phyloP scores from a whole-genome alignment of 2,113 vertebrate genomes.

The Halcyon malimbica region DNA sequence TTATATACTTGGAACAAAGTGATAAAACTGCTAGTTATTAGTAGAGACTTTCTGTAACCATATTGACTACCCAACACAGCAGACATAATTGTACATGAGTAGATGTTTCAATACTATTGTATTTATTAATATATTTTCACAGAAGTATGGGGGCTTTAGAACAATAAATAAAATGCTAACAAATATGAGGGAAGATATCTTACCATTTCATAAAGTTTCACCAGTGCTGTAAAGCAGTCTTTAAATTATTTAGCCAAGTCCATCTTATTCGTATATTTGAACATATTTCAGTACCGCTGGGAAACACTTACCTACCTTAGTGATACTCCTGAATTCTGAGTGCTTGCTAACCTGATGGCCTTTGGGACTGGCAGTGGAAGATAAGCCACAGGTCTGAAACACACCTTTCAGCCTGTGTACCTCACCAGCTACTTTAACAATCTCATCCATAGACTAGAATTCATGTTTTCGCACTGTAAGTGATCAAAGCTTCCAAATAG shows the following conservation, averaged over 20 bases:
- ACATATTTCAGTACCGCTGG: background rate
- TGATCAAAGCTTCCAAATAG: background rate
- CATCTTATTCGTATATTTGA: background rate
- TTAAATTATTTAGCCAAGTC: background rate
- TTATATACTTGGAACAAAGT: background rate
- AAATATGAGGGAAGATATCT: background rate
- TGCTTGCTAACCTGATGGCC: background rate
- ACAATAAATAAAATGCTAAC: background rate
- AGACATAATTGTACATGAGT: background rate
- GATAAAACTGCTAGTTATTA: background rate
- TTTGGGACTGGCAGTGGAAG: background rate
- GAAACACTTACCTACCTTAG: background rate
- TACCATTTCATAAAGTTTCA: background rate
- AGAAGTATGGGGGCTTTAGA: background rate
- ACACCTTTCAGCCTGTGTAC: background rate
- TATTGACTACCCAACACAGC: background rate
- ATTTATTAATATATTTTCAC: background rate
- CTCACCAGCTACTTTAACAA: background rate
- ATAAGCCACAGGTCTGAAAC: background rate
- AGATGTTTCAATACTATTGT: background rate
- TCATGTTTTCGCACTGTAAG: background rate
- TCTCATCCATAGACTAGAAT: background rate
- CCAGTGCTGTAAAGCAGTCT: background rate
- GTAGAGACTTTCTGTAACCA: background rate
- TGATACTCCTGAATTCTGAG: rapidly evolving